phyloP scores from a whole-genome alignment of 1,140 invertebrate genomes.

The Mylabris phalerata region DNA sequence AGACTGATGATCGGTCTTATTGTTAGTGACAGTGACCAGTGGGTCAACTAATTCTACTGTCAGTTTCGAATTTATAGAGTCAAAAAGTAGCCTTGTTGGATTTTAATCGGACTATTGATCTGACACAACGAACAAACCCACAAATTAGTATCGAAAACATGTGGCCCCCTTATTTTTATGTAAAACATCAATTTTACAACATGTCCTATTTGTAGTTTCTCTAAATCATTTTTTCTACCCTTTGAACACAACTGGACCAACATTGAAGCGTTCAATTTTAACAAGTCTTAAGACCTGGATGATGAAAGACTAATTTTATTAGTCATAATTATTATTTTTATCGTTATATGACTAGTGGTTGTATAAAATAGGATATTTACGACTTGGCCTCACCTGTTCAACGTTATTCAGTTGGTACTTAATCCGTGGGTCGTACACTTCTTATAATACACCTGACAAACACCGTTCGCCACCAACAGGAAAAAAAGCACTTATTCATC shows the following conservation, averaged over 20 bases:
- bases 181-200: not conserved
- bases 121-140: conserved; percentile 32
- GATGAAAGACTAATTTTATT: conserved; percentile 29
- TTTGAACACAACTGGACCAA: too few relatives aligned
- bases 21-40: conserved; percentile 8
- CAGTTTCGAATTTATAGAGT: conserved; percentile 8
- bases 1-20: conserved; percentile 1
- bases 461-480: conserved; percentile 16
- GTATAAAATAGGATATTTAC: conserved; percentile 24
- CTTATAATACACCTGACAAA: conserved; percentile 20
- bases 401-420: conserved; percentile 14
- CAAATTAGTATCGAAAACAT: conserved; percentile 26
- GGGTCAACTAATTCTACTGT: conserved; percentile 12
- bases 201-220: too few relatives aligned
- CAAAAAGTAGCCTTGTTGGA: conserved; percentile 9
- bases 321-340: conserved; percentile 27
- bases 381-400: conserved; percentile 20
- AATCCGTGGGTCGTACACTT: conserved; percentile 18
- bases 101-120: conserved; percentile 30
- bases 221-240: too few relatives aligned
- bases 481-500: conserved; percentile 13
- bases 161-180: not conserved
- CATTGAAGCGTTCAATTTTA: conserved; percentile 1
- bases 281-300: conserved; percentile 18
- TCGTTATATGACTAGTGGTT: conserved; percentile 22